A percentile compares a stretch with the other conserved stretches of the same genome.
Evolutionary conservation across 2,113 vertebrate genomes (phyloP).

Genomic region (Rhipidura dahli): DNA sequence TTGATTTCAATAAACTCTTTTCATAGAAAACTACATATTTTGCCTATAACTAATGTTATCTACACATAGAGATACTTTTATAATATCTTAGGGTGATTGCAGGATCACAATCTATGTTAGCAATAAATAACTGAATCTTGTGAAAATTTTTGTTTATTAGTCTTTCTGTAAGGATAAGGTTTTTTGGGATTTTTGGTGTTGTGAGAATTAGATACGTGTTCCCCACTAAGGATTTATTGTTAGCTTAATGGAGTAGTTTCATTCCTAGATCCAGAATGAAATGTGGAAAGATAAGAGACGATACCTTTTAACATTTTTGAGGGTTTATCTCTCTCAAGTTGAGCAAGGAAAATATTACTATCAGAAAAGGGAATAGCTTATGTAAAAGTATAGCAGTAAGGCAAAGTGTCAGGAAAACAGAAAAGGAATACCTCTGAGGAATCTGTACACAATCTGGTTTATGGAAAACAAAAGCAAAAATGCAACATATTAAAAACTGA

Average conservation of each 20-base stretch:
- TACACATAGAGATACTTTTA: neutral
- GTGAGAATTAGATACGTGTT: neutral
- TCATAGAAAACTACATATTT: neutral
- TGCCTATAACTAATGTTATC: neutral
- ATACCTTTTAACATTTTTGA: neutral
- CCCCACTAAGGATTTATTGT: neutral
- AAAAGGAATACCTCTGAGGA: neutral
- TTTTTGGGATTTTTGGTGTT: neutral
- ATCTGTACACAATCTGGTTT: neutral
- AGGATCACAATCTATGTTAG: neutral
- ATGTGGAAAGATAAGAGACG: neutral
- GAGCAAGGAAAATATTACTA: neutral
- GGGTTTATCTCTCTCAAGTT: neutral
- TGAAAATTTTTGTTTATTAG: neutral
- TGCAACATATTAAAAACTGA: rapidly evolving
- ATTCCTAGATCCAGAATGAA: neutral
- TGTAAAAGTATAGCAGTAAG: neutral
- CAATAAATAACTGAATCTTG: neutral
- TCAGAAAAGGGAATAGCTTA: neutral
- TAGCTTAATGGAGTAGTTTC: neutral
- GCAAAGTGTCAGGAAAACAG: neutral
- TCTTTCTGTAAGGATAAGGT: neutral
- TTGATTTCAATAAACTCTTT: neutral
- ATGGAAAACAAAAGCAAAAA: neutral
- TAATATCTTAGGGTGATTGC: neutral